Evolutionary conservation across 1,140 invertebrate genomes (phyloP), one percentile per base, ranked within the genome.

Genomic region (Trichomalopsis sarcophagae): DNA sequence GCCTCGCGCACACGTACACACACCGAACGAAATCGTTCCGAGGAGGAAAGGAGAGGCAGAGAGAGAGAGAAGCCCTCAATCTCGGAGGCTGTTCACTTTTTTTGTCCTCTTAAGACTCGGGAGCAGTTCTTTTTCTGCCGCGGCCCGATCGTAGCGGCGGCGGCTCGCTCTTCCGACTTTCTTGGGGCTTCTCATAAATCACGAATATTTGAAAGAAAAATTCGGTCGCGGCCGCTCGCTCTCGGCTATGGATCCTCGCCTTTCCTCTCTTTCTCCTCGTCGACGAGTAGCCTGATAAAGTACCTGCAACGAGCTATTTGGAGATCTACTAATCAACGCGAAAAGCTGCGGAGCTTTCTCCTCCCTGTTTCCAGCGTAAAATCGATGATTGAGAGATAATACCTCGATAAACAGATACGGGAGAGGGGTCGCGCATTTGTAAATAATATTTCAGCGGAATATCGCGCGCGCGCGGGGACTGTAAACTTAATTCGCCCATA

Each of bases 181-280:
- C 82, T 83, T n/a, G 68, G 44, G 36, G 66, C 71, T 84, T 68
- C 84, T 81, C 84, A 76, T 85, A 85, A 85, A 85, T 85, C 84
- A 82, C 27, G 44, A 81, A 85, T 85, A 85, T 85, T 82, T 78
- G 55, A 77, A 85, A 82, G 84, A 82, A 85, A 82, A 85, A 85
- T 77, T 85, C 62, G 36, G 40, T 75, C 76, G 68, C 82, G 36
- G 68, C 33, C 33, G 33, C 33, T 5, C 33, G 4, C 23, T 30
- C 11, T n/a, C 23, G 23, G 21, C 47, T 44, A 27, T 73, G 27
- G 14, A 71, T 27, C 68, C 68, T 71, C 23, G 23, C 66, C n/a
- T 44, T 44, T 44, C 9, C 40, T 44, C 23, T 33, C 30, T 33
- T 44, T 44, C 40, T 7, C 1, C 23, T 33, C 30, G 33, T 78